Evolutionary conservation across 2,113 vertebrate genomes (phyloP), one percentile per base, ranked within the genome.

Genomic region (Zonotrichia leucophrys): DNA sequence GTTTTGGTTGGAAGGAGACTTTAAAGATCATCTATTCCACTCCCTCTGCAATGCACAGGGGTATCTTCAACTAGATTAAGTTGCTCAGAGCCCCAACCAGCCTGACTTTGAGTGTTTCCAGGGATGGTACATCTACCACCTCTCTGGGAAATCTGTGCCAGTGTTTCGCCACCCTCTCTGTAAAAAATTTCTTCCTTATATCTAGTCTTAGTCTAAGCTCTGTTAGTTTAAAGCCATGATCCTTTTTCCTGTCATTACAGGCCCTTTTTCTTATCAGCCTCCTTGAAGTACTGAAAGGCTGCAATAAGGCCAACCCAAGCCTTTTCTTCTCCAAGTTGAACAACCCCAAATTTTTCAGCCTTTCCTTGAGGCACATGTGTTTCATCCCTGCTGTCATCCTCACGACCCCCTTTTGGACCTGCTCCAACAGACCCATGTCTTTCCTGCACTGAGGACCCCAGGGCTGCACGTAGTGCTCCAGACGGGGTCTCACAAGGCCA

Each of bases 81-180:
- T 33, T 59, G 5, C 4, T 37, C 37, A 64, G 25, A 47, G 30
- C 8, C 9, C 15, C 3, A 0, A 13, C 2, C 12, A 56, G 5
- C 5, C 5, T 56, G 15, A 15, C 5, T 19, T 56, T 56, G 42
- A 41, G 28, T 41, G 13, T 37, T 62, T 35, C 30, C 30, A 52
- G 10, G 11, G 12, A 41, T 28, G 21, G 11, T 3, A 4, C 7
- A 25, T 37, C 37, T 19, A 14, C 11, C 10, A 25, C 4, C 3
- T 22, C 22, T 33, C 22, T 50, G 37, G 19, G 16, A 3, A 83
- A 68, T 47, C 12, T 49, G 1, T 55, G 17, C 10, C 28, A 24
- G 7, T 63, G 33, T n/a, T 50, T 69, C 33, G 58, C 8, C 15
- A 24, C 7, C 7, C 4, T 56, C 37, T 20, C 4, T 4, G 11